Evolutionary conservation across 37 sponge, comb jelly and placozoan genomes (phyloP).

Genomic region (Ianthella basta): DNA sequence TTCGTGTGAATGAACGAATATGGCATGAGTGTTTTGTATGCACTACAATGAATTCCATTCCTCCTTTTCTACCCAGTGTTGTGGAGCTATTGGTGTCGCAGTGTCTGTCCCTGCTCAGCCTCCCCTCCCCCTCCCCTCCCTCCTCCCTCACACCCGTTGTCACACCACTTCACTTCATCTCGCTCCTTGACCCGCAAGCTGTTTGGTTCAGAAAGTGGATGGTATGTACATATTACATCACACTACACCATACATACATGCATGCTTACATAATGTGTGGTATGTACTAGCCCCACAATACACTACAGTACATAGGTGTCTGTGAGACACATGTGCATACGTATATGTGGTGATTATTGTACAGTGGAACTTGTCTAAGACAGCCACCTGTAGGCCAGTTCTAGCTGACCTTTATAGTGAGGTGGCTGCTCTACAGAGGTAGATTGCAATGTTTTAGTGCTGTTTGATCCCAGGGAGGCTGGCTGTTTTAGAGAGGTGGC

Average conservation of each 20-base stretch:
- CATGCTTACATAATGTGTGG: too few relatives aligned
- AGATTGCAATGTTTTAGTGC: too few relatives aligned
- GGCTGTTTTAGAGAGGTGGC: too few relatives aligned
- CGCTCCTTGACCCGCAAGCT: slow-evolving; percentile 73
- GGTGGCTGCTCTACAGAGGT: too few relatives aligned
- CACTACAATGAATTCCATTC: background rate
- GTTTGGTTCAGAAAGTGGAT: slow-evolving; percentile 83
- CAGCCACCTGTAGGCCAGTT: too few relatives aligned
- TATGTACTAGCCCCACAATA: too few relatives aligned
- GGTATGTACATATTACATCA: slow-evolving; percentile 37
- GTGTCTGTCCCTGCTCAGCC: slow-evolving; percentile 45
- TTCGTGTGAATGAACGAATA: background rate
- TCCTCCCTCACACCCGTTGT: slow-evolving; percentile 34
- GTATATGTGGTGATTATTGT: too few relatives aligned
- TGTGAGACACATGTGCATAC: background rate
- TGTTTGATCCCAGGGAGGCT: too few relatives aligned
- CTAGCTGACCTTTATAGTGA: too few relatives aligned
- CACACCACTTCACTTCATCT: slow-evolving; percentile 65
- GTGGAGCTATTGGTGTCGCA: slow-evolving; percentile 45
- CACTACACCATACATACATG: background rate
- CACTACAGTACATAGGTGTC: background rate
- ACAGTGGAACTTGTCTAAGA: too few relatives aligned
- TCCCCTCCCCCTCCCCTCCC: slow-evolving; percentile 60
- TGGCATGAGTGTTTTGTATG: background rate
- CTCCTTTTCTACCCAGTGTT: background rate